Conservation (phyloP, 2,113 vertebrate genomes). For the Solea senegalensis region DNA sequence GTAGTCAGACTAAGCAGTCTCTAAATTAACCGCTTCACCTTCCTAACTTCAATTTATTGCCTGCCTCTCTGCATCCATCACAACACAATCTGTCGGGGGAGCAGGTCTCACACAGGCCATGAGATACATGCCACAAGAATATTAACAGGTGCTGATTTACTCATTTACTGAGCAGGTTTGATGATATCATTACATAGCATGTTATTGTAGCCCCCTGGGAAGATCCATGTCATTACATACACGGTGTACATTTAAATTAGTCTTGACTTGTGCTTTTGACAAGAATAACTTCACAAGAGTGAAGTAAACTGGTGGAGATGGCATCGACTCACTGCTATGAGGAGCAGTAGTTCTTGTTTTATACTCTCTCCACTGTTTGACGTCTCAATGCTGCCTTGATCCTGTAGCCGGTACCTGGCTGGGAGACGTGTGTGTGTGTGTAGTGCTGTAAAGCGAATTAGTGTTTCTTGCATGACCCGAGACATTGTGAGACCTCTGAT, state of each 20-base stretch:
- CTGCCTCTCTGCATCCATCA: neutral
- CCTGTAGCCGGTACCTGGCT: too few species aligned
- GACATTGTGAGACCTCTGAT: too few species aligned
- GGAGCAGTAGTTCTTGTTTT: too few species aligned
- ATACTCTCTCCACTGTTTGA: too few species aligned
- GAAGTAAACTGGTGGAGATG: neutral
- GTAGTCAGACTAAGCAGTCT: neutral
- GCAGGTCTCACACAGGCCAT: neutral
- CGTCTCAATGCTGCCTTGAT: too few species aligned
- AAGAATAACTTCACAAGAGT: neutral
- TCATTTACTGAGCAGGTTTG: neutral
- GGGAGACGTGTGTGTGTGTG: too few species aligned
- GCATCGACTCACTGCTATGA: too few species aligned
- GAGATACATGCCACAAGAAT: neutral
- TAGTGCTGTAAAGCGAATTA: too few species aligned
- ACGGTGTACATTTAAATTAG: neutral
- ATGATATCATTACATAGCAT: neutral
- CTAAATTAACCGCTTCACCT: neutral
- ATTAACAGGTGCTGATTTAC: neutral
- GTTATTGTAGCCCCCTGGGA: neutral
- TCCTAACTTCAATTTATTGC: neutral
- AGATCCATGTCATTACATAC: neutral
- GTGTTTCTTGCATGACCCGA: too few species aligned
- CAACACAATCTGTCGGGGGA: neutral
- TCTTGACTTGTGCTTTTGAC: neutral